Conservation (phyloP, 2,113 vertebrate species). For the Cynopterus brachyotis region DNA sequence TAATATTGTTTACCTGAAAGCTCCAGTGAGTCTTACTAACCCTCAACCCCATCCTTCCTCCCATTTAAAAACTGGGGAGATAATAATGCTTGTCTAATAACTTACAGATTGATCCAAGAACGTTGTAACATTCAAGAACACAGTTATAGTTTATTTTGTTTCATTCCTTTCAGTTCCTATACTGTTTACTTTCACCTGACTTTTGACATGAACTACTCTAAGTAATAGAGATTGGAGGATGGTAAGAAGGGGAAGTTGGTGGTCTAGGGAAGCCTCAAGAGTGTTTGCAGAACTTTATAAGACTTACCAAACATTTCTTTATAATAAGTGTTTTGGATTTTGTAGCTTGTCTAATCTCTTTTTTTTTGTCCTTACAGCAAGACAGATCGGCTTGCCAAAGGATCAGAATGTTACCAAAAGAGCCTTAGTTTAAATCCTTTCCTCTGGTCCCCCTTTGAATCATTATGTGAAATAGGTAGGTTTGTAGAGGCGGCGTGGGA, state of each 20-base stretch:
- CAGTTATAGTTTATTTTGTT: not conserved
- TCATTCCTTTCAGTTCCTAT: constrained; percentile 20
- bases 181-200: constrained; percentile 4
- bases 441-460: constrained; percentile 98
- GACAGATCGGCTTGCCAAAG: constrained; percentile 95
- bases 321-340: constrained; percentile 56
- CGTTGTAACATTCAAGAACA: not conserved
- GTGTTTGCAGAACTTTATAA: constrained; percentile 41
- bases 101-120: not conserved
- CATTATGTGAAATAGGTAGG: constrained; percentile 98
- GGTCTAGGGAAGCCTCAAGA: constrained; percentile 4
- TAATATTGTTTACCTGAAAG: not conserved
- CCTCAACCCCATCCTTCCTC: not conserved
- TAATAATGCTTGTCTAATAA: not conserved
- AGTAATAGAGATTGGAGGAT: not conserved
- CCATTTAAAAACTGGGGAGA: not conserved
- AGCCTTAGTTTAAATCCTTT: constrained; percentile 99
- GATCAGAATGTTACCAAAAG: constrained; percentile 99
- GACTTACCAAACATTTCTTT: constrained; percentile 54
- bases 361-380: constrained; percentile 86
- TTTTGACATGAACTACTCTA: constrained; percentile 31
- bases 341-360: constrained; percentile 65
- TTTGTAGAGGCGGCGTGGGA: constrained; percentile 27
- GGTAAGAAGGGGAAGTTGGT: not conserved
- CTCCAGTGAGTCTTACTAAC: not conserved